Conservation (phyloP, 2,888 invertebrate genomes). For the Dryomyza anilis region DNA sequence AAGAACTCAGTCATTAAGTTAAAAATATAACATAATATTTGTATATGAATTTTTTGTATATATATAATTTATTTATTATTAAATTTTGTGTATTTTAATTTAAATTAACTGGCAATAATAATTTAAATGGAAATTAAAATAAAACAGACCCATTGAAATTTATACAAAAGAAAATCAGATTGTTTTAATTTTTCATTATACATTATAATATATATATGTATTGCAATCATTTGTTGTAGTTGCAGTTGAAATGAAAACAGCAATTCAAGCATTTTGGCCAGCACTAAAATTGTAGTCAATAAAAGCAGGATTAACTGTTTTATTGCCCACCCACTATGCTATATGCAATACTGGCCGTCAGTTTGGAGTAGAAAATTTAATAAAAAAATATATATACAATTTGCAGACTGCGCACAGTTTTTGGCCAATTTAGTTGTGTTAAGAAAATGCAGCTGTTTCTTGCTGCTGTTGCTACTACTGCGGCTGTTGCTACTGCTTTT, state of each 20-base stretch:
- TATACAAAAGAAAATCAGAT: slow-evolving; percentile 4
- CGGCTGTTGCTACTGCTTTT: too few species aligned
- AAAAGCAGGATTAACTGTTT: not conserved
- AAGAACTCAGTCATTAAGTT: slow-evolving; percentile 9
- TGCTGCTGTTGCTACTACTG: not conserved
- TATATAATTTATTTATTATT: slow-evolving; percentile 3
- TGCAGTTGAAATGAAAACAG: not conserved
- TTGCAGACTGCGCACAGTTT: not conserved
- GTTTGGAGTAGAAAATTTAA: not conserved
- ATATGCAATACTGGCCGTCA: not conserved
- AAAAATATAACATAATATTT: slow-evolving; percentile 7
- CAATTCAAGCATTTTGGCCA: not conserved
- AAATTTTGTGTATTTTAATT: slow-evolving; percentile 14
- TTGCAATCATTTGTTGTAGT: not conserved
- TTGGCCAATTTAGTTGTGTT: slow-evolving; percentile 7
- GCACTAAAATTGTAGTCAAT: not conserved
- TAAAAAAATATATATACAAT: not conserved
- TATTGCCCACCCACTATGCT: not conserved
- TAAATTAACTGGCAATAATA: slow-evolving; percentile 5
- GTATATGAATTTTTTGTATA: not conserved
- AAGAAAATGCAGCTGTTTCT: slow-evolving; percentile 4
- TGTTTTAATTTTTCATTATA: not conserved
- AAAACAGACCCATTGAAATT: slow-evolving; percentile 19
- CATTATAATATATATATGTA: not conserved
- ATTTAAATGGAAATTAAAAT: slow-evolving; percentile 14